Percentiles rank a stretch among this genome's conserved stretches.
phyloP scores from a whole-genome alignment of 2,888 invertebrate genomes.

The Epirrhoe tristata region DNA sequence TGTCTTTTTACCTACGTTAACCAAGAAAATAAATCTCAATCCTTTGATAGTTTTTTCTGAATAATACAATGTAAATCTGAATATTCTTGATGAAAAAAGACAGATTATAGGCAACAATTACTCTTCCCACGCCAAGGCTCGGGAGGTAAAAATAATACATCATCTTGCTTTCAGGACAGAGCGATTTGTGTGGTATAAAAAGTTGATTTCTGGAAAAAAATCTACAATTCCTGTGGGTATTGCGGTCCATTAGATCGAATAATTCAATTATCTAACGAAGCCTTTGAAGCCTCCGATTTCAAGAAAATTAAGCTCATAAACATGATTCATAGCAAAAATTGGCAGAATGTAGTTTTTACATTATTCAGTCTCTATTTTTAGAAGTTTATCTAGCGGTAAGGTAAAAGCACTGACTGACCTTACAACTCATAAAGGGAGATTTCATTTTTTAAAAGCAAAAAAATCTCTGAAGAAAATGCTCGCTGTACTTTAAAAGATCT shows the following conservation, averaged over 20 bases:
- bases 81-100: neutral
- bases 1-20: too few species aligned
- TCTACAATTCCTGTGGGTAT: conserved; percentile 12
- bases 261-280: conserved; percentile 33
- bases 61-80: too few species aligned
- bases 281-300: conserved; percentile 27
- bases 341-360: neutral
- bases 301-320: neutral
- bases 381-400: neutral
- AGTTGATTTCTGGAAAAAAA: conserved; percentile 32
- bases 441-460: neutral
- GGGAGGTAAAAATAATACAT: neutral
- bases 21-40: too few species aligned
- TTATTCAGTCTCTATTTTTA: neutral
- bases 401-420: neutral
- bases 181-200: conserved; percentile 22
- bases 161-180: neutral
- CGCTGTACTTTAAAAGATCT: too few species aligned
- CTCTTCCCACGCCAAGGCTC: neutral
- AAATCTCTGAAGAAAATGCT: neutral
- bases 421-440: neutral
- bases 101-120: neutral
- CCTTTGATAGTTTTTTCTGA: neutral
- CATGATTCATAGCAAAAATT: neutral
- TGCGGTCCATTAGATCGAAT: conserved; percentile 37